A percentile compares a stretch with the other conserved stretches of the same genome.
phyloP scores from a whole-genome alignment of 2,113 vertebrate species.

The Nymphicus hollandicus region DNA sequence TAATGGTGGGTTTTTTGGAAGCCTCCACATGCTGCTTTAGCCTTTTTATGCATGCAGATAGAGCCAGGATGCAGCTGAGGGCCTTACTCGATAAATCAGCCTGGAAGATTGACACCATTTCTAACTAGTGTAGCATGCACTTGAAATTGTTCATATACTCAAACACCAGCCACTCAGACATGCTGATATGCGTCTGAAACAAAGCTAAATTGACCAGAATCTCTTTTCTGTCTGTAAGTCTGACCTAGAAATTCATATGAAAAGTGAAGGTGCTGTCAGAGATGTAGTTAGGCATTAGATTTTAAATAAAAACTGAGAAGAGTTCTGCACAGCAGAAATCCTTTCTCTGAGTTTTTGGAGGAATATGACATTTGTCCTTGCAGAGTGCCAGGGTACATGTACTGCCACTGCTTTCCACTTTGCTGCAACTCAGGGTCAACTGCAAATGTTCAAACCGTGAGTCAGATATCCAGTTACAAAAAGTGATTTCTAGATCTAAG shows the following conservation, averaged over 20 bases:
- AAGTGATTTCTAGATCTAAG: not conserved
- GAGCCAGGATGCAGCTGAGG: not conserved
- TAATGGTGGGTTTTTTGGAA: fast-evolving
- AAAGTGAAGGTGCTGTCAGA: not conserved
- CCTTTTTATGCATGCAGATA: not conserved
- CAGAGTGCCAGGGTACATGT: not conserved
- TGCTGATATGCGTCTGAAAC: not conserved
- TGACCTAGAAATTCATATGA: not conserved
- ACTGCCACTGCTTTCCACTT: not conserved
- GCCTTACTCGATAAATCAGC: not conserved
- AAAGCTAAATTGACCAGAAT: not conserved
- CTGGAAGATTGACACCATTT: not conserved
- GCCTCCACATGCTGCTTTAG: not conserved
- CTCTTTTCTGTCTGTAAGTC: not conserved
- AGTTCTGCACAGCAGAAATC: not conserved
- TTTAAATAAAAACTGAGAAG: not conserved
- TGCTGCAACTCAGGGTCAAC: not conserved
- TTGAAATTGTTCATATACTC: not conserved
- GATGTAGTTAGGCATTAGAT: not conserved
- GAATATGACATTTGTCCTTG: not conserved
- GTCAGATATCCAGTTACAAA: not conserved
- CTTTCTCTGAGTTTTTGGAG: not conserved
- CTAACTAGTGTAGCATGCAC: not conserved
- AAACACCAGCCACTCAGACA: not conserved
- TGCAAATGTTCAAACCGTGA: fast-evolving